Base-by-base conservation (phyloP, 2,113 vertebrate genomes). In the Indicator indicator region DNA sequence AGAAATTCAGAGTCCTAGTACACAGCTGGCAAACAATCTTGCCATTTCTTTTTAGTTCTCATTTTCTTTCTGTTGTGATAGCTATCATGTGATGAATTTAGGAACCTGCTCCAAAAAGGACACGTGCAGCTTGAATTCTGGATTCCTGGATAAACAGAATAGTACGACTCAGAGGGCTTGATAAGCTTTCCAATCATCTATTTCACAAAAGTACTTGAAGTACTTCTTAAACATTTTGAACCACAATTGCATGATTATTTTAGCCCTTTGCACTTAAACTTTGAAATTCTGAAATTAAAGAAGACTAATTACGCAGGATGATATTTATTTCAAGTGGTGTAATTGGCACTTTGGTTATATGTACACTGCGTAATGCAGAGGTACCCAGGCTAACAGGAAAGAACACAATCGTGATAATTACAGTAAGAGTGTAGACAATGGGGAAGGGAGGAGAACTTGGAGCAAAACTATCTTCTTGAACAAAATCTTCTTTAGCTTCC, bases 251-350 rank as follows among this genome's bases (percentile, higher is more conserved):
- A 1, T 75, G 50, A 82, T 90, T 94, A 91, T 93, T 95, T 93
- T 44, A 91, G 89, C 32, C 64, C 18, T 84, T 95, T 94, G 91
- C 80, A 93, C 63, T 95, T 91, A 44, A 48, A 40, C 55, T 82
- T 59, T 60, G 78, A 94, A 94, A 77, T 70, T 73, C 32, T 70
- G 67, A 81, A 89, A 95, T 87, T 77, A 93, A 93, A 65, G 48
- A 73, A 69, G 67, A 64, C 48, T 60, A 89, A 89, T 94, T 89
- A 89, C 1, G 10, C 72, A 83, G 69, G 73, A 86, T 46, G 46
- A 78, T 63, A 80, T 33, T 95, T 87, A 89, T 83, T 90, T 93
- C 70, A 92, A 96, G 92, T 92, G 62, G 50, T 79, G 5, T 72
- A 91, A 95, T 14, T 86, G 83, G 80, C 80, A 73, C 89, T 89